These are phyloP conservation scores for Myotis brandtii DNA, from an alignment of 2,113 vertebrate genomes.

Conservation along the genomic window DNA sequence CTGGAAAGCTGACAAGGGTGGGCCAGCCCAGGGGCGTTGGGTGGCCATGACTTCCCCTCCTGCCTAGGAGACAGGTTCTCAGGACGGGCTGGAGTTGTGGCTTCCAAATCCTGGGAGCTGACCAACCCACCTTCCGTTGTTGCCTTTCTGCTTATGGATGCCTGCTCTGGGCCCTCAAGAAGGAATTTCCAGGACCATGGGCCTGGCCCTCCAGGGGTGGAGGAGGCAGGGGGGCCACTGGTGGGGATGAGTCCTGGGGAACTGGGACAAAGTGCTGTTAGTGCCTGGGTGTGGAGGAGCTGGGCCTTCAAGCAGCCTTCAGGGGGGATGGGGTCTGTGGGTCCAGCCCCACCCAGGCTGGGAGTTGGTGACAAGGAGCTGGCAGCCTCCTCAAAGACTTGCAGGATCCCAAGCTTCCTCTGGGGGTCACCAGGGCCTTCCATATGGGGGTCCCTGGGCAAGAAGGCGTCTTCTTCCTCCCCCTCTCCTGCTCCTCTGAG, in stretches of 20 bases:
- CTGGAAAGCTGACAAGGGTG: constrained; percentile 4
- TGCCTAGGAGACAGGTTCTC: constrained; percentile 33
- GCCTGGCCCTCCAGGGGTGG: constrained; percentile 22
- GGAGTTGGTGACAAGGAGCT: neutral
- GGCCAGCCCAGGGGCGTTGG: neutral
- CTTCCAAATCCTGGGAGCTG: constrained; percentile 42
- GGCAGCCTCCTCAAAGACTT: constrained; percentile 40
- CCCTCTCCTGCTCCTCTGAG: constrained; percentile 51
- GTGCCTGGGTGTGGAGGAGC: constrained; percentile 58
- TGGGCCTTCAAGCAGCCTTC: constrained; percentile 58
- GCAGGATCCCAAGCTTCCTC: constrained; percentile 20
- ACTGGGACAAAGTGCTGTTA: constrained; percentile 73
- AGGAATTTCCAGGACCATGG: constrained; percentile 65
- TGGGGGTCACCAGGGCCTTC: constrained; percentile 28
- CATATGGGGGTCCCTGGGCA: constrained; percentile 82
- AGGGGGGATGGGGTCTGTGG: neutral
- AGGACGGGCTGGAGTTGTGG: neutral
- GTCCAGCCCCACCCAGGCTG: neutral
- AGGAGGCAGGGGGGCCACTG: neutral
- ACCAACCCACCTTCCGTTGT: neutral
- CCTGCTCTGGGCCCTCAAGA: constrained; percentile 9
- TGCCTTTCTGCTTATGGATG: constrained; percentile 32
- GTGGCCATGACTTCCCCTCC: constrained; percentile 16
- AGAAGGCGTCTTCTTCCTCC: constrained; percentile 85
- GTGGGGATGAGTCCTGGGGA: constrained; percentile 1